A percentile compares a stretch with the other conserved stretches of the same genome.
These are phyloP conservation scores for Thamnaconus septentrionalis DNA, from an alignment of 2,113 vertebrate species.

Conservation along the genomic window DNA sequence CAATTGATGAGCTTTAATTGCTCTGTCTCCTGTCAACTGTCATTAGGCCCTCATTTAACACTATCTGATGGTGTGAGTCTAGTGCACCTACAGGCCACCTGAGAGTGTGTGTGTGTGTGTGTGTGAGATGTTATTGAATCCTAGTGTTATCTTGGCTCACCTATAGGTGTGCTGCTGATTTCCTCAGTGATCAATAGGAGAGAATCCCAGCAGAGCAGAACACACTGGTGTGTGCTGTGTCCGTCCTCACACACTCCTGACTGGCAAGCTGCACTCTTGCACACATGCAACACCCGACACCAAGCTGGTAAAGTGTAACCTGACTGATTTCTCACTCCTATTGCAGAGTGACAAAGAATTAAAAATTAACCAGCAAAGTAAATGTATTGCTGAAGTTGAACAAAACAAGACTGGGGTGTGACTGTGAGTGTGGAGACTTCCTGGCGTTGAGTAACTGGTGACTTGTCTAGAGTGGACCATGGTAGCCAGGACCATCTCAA, in stretches of 20 bases:
- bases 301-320: too few species aligned
- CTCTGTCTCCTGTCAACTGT: slow-evolving; percentile 71
- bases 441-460: too few species aligned
- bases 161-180: slow-evolving; percentile 39
- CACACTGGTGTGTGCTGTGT: slow-evolving; percentile 7
- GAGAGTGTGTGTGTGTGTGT: slow-evolving; percentile 17
- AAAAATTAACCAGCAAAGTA: too few species aligned
- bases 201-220: slow-evolving; percentile 48
- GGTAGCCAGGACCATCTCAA: too few species aligned
- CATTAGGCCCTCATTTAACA: slow-evolving; percentile 76
- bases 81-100: slow-evolving; percentile 49
- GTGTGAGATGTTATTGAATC: slow-evolving; percentile 40
- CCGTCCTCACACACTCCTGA: slow-evolving; percentile 1
- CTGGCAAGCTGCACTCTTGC: slow-evolving; percentile 15
- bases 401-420: too few species aligned
- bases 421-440: too few species aligned
- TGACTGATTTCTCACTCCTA: too few species aligned
- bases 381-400: too few species aligned
- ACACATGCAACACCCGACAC: too few species aligned
- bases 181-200: slow-evolving; percentile 57
- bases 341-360: too few species aligned
- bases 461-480: too few species aligned
- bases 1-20: slow-evolving; percentile 77
- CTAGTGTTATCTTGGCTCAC: slow-evolving; percentile 52
- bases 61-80: slow-evolving; percentile 70